These are phyloP conservation scores for Glossosoma conforme DNA, from an alignment of 1,140 invertebrate genomes.

Conservation along the genomic window DNA sequence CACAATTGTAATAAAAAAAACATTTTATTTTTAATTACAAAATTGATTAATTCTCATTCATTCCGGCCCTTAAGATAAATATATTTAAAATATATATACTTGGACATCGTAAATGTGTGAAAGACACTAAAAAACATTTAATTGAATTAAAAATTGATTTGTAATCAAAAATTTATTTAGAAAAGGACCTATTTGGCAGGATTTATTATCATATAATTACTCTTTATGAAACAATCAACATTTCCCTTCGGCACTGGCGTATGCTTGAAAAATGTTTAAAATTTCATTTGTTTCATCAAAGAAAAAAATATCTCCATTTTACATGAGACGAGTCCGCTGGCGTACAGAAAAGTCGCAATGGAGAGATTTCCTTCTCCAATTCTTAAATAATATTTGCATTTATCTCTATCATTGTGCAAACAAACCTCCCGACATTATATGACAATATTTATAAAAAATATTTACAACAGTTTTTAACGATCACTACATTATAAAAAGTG, in stretches of 20 bases:
- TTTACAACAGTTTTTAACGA: slow-evolving; percentile 14
- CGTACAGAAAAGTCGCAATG: slow-evolving; percentile 5
- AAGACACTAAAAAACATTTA: neutral
- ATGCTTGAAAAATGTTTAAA: neutral
- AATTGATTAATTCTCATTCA: neutral
- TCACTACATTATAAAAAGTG: no score
- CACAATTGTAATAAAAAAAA: slow-evolving; percentile 7
- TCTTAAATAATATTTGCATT: neutral
- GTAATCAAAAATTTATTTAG: slow-evolving; percentile 2
- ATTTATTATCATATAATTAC: slow-evolving; percentile 1
- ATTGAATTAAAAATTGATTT: neutral
- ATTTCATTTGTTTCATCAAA: neutral
- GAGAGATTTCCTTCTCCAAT: neutral
- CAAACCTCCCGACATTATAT: neutral
- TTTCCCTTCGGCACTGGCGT: neutral
- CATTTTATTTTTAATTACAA: neutral
- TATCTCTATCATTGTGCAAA: slow-evolving; percentile 1
- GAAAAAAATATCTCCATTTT: neutral
- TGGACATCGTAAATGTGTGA: neutral
- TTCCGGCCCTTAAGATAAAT: neutral
- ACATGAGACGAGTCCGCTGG: slow-evolving; percentile 6
- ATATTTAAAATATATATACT: neutral
- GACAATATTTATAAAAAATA: slow-evolving; percentile 1
- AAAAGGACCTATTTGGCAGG: slow-evolving; percentile 3
- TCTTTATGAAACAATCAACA: neutral